Percentiles rank a stretch among this genome's conserved stretches.
Conservation (phyloP, 2,113 vertebrate species). For the Dasypus novemcinctus region DNA sequence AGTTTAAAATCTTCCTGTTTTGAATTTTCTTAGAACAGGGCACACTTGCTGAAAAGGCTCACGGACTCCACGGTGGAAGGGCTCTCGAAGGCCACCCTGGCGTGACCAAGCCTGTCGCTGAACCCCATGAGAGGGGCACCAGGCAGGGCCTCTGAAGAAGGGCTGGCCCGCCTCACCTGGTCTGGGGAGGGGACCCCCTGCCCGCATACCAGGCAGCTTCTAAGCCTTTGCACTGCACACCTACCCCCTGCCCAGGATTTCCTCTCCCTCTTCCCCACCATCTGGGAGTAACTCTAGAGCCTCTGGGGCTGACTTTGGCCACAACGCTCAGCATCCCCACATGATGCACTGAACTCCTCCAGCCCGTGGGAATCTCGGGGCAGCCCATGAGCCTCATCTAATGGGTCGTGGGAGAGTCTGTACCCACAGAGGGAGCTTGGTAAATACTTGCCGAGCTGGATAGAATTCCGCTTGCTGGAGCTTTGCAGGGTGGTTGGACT, state of each 20-base stretch:
- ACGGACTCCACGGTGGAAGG: background rate
- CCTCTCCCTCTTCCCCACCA: background rate
- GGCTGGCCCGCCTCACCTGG: accelerated
- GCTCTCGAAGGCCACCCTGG: background rate
- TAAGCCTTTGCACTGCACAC: background rate
- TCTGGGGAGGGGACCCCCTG: background rate
- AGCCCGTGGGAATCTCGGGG: accelerated
- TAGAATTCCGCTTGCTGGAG: background rate
- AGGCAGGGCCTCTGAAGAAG: background rate
- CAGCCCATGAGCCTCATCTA: background rate
- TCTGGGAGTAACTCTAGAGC: background rate
- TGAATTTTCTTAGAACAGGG: conserved; percentile 22
- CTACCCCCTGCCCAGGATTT: accelerated
- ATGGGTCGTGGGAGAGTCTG: background rate
- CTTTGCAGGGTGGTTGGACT: background rate
- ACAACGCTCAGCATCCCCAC: too few species aligned
- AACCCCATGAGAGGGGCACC: background rate
- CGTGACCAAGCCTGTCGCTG: background rate
- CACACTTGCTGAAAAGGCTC: background rate
- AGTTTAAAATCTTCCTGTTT: background rate
- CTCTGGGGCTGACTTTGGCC: background rate
- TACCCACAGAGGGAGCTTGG: background rate
- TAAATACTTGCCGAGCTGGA: background rate
- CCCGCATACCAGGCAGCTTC: too few species aligned
- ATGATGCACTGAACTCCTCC: background rate